A percentile compares a stretch with the other conserved stretches of the same genome.
These are phyloP conservation scores for Dasyprocta punctata DNA, from an alignment of 2,113 vertebrate species.

Conservation along the genomic window DNA sequence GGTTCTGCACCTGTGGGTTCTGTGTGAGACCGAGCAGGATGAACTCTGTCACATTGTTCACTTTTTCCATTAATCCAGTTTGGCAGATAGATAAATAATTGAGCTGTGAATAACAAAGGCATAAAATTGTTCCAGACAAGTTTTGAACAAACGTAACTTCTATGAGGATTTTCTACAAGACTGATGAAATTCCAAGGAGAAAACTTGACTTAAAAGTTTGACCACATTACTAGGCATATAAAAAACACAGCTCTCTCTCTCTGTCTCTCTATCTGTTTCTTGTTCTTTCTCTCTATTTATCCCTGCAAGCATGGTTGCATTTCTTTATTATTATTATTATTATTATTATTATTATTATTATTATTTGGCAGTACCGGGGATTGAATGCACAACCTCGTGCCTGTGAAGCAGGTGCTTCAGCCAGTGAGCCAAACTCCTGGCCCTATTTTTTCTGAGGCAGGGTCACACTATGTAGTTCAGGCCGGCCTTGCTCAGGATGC, in stretches of 20 bases:
- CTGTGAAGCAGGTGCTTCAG: too few relatives aligned
- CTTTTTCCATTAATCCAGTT: background rate
- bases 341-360: too few relatives aligned
- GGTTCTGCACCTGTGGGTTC: slow-evolving; percentile 10
- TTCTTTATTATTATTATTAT: too few relatives aligned
- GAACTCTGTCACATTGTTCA: slow-evolving; percentile 53
- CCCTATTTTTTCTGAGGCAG: too few relatives aligned
- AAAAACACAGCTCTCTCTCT: background rate
- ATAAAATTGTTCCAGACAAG: background rate
- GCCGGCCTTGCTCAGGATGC: too few relatives aligned
- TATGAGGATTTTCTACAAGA: background rate
- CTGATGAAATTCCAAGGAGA: background rate
- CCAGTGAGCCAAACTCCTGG: too few relatives aligned
- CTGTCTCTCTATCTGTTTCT: background rate
- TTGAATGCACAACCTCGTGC: too few relatives aligned
- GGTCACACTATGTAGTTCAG: too few relatives aligned
- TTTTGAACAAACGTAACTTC: background rate
- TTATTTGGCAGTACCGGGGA: too few relatives aligned
- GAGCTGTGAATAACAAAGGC: background rate
- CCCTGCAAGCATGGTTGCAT: too few relatives aligned
- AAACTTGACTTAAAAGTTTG: background rate
- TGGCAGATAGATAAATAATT: background rate
- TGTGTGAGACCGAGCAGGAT: slow-evolving; percentile 54
- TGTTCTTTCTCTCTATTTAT: background rate
- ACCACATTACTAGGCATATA: background rate